These are phyloP conservation scores for Tolmerus cingulatus DNA, from an alignment of 2,888 invertebrate species.

Conservation along the genomic window DNA sequence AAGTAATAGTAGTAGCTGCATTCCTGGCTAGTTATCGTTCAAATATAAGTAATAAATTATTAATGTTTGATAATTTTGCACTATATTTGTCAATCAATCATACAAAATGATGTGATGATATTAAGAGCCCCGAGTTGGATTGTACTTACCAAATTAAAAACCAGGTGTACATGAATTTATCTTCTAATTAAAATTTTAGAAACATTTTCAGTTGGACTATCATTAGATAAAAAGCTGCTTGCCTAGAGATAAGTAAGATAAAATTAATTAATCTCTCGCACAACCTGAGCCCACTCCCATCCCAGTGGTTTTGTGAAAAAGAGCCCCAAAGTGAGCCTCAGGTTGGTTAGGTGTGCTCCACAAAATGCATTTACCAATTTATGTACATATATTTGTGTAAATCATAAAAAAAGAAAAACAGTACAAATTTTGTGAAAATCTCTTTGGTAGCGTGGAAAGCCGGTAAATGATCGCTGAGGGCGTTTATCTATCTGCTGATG, in stretches of 20 bases:
- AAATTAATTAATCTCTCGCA: neutral
- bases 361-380: neutral
- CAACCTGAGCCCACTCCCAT: neutral
- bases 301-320: neutral
- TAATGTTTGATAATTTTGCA: no score
- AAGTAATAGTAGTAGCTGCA: no score
- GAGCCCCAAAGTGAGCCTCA: neutral
- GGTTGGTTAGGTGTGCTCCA: neutral
- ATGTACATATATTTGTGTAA: neutral
- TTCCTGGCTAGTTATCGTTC: no score
- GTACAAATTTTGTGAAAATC: neutral
- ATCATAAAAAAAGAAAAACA: neutral
- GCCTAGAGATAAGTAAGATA: neutral
- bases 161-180: no score
- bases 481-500: neutral
- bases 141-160: no score
- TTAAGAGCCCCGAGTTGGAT: no score
- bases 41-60: no score
- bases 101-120: no score
- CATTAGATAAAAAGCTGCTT: neutral
- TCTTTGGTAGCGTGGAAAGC: neutral
- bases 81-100: no score
- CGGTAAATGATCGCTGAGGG: neutral
- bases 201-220: neutral
- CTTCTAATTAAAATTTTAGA: neutral